Percentiles rank a stretch among this genome's conserved stretches.
phyloP scores from a whole-genome alignment of 2,888 invertebrate species.

The Hydroisotoma schaefferi region DNA sequence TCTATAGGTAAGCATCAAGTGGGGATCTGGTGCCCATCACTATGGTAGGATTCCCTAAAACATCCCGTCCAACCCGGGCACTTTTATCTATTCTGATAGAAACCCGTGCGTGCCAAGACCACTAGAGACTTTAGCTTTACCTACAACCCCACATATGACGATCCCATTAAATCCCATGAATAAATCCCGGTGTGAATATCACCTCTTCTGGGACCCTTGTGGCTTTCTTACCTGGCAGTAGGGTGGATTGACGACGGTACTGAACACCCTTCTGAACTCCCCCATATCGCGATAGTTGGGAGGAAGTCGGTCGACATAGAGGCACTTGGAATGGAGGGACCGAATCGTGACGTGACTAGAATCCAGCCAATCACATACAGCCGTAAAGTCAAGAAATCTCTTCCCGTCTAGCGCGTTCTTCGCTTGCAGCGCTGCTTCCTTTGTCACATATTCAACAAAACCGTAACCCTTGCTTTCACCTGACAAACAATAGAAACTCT shows the following conservation, averaged over 20 bases:
- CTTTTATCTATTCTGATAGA: no score
- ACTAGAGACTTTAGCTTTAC: no score
- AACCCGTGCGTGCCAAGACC: no score
- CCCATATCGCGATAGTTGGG: constrained; percentile 55
- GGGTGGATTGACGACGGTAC: constrained; percentile 55
- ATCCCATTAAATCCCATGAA: no score
- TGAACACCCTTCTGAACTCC: constrained; percentile 56
- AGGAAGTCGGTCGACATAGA: constrained; percentile 57
- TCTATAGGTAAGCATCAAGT: no score
- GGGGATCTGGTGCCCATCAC: no score
- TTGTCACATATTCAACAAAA: constrained; percentile 56
- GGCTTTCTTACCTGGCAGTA: constrained; percentile 56
- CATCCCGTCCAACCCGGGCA: no score
- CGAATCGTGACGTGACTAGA: constrained; percentile 54
- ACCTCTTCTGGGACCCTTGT: not conserved
- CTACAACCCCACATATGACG: no score
- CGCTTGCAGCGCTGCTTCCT: constrained; percentile 56
- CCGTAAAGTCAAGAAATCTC: constrained; percentile 51
- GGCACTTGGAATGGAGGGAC: constrained; percentile 57
- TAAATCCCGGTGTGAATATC: no score
- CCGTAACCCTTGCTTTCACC: constrained; percentile 59
- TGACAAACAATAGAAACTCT: constrained; percentile 28
- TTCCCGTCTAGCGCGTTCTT: constrained; percentile 54
- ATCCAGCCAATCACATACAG: constrained; percentile 57
- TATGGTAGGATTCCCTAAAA: no score